Base-by-base conservation (phyloP, 2,888 invertebrate species). In the Sarcophaga caerulescens region DNA sequence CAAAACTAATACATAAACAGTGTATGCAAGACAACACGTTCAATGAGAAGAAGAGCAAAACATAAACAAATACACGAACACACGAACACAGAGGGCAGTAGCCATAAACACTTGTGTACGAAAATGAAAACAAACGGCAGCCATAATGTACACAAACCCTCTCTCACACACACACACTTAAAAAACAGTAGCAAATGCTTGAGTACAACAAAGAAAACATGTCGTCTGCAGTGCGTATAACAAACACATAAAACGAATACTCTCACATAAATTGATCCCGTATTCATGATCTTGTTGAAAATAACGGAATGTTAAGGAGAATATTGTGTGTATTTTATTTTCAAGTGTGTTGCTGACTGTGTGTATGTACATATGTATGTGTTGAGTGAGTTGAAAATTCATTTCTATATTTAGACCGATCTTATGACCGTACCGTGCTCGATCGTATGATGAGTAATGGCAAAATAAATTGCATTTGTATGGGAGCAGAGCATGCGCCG, bases 371-470 rank as follows among this genome's bases (percentile, higher is more conserved):
- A 17, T 47, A 14, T 14, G 14, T 47, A 11, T 47, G n/a, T 19
- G 23, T 63, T 76, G 86, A 86, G 81, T 78, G 86, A 86, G 74
- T 76, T 81, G 35, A 52, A 70, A 84, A 82, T 52, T 52, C 65
- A 85, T 75, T 78, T 86, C 86, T 86, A 86, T 86, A 84, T 86
- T 84, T 86, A 84, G 86, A 77, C 81, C 47, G 74, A 84, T 78
- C 77, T 52, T 52, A 17, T 52, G 52, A n/a, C 14, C 12, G 8
- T 5, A 47, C 4, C 63, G 52, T 63, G 35, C 35, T 35, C 47
- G 71, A 74, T 78, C 8, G 78, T 84, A 60, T n/a, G 19, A 57
- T 73, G 70, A 73, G 70, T 78, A 63, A 68, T 63, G 19, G 62
- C 62, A 23, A 19, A 60, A 78, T 23, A 65, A 35, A n/a, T 14